These are phyloP conservation scores for Dorcus hopei DNA, from an alignment of 2,888 invertebrate genomes.

Conservation along the genomic window DNA sequence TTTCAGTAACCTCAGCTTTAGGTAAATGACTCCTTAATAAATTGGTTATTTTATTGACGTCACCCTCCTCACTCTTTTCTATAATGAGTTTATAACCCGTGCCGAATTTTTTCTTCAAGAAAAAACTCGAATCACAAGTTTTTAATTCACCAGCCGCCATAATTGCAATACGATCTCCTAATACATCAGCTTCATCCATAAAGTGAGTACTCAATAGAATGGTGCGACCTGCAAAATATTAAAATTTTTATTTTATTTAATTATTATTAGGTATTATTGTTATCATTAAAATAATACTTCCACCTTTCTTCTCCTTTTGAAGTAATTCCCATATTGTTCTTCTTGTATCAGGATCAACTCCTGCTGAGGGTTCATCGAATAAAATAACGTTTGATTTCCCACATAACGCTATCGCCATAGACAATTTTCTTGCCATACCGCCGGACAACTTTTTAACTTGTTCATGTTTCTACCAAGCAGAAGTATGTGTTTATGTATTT, in stretches of 20 bases:
- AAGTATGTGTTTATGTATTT: too few relatives aligned
- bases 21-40: conserved; percentile 65
- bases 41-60: conserved; percentile 53
- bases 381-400: conserved; percentile 70
- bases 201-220: conserved; percentile 82
- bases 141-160: conserved; percentile 79
- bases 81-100: conserved; percentile 78
- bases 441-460: too few relatives aligned
- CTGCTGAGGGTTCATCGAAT: conserved; percentile 77
- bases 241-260: too few relatives aligned
- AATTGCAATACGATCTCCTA: conserved; percentile 85
- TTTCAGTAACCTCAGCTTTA: conserved; percentile 48
- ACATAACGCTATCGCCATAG: too few relatives aligned
- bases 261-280: too few relatives aligned
- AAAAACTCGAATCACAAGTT: conserved; percentile 78
- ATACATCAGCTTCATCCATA: conserved; percentile 87
- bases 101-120: conserved; percentile 79
- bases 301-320: conserved; percentile 55
- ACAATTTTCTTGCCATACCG: too few relatives aligned
- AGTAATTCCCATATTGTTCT: conserved; percentile 83
- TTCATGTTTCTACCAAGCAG: too few relatives aligned
- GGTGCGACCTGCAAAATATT: conserved; percentile 67
- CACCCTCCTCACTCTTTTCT: conserved; percentile 58
- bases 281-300: too few relatives aligned
- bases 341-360: conserved; percentile 84